Evolutionary conservation across 2,888 invertebrate species (phyloP), one percentile per base, ranked within the genome.

Genomic region (Phortica okadai): DNA sequence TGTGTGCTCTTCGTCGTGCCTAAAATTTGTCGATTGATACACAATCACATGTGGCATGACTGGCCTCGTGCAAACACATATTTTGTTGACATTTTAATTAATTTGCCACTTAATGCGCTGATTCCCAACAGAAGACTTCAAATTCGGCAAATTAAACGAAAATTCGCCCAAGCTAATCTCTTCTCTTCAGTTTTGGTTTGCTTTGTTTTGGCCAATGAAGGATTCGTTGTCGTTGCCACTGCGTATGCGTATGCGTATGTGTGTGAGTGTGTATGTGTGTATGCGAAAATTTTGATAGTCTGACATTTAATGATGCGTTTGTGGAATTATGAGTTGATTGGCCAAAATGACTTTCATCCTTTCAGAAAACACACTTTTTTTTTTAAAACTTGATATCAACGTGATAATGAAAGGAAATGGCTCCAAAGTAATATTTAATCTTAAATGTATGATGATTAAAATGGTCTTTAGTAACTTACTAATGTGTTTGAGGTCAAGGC

Each of bases 51-150:
- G 62, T 11, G n/a, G 41, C 70, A 69, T 54, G 70, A 44, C 4
- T 5, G 33, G 33, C 33, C 33, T 33, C 33, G 33, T 33, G 50
- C 45, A 69, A 69, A 69, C 87, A 86, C 86, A 86, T 85, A 88
- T 86, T 86, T 86, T 83, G 86, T 86, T 86, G 86, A 88, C 86
- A 88, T 86, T 88, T 86, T 86, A 86, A 86, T 86, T 86, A 86
- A 86, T 86, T 87, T 86, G 88, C 86, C 88, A 86, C 88, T 88
- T 87, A 82, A 78, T 78, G 81, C 80, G 74, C 77, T 77, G 54
- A 77, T 76, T 82, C 56, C 73, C 73, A 56, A 67, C 16, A 4
- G 8, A 21, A 10, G 78, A 54, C 41, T 74, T 73, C 78, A 77
- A 44, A 69, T 45, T 69, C 45, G 41, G 44, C 45, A 69, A 69